These are phyloP conservation scores for Cotesia congregata DNA, from an alignment of 2,888 invertebrate genomes.

Conservation along the genomic window DNA sequence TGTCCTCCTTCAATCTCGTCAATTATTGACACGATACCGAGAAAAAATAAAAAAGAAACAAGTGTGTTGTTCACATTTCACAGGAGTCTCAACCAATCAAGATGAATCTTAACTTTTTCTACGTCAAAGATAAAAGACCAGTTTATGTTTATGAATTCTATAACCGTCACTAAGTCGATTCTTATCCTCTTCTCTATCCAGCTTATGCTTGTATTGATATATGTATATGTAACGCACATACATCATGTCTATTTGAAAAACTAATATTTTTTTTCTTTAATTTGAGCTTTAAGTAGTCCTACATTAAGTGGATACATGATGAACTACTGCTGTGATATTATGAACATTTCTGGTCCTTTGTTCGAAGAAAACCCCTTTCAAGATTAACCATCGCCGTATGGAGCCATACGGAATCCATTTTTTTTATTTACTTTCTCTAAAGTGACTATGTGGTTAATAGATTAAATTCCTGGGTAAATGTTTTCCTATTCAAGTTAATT, in stretches of 20 bases:
- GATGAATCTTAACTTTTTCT: constrained; percentile 16
- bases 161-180: neutral
- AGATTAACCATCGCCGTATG: neutral
- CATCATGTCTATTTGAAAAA: neutral
- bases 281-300: neutral
- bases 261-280: neutral
- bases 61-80: constrained; percentile 4
- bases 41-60: constrained; percentile 9
- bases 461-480: neutral
- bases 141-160: neutral
- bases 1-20: constrained; percentile 10
- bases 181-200: neutral
- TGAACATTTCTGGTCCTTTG: neutral
- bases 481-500: no score
- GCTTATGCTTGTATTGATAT: neutral
- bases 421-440: neutral
- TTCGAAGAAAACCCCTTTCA: neutral
- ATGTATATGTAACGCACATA: neutral
- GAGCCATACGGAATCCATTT: neutral
- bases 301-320: neutral
- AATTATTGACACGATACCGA: neutral
- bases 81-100: constrained; percentile 10
- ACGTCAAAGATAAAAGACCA: constrained; percentile 1
- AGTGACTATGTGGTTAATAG: neutral
- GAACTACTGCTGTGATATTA: neutral